A percentile compares a stretch with the other conserved stretches of the same genome.
phyloP scores from a whole-genome alignment of 2,797 vertebrate genomes.

The Sebastes nivosus region DNA sequence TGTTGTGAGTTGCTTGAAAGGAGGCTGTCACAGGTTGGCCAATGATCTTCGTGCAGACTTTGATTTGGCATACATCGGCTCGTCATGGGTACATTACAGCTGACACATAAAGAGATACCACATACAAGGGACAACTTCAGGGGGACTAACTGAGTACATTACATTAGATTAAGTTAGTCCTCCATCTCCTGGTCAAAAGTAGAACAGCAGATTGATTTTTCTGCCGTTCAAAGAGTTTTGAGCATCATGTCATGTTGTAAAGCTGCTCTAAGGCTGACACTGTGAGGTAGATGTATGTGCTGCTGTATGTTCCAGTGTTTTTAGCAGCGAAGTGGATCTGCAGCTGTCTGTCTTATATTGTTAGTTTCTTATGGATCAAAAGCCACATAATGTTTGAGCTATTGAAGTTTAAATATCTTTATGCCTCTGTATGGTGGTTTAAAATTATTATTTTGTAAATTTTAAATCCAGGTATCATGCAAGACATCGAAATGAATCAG shows the following conservation, averaged over 20 bases:
- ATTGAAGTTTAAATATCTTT: not conserved
- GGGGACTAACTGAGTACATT: not conserved
- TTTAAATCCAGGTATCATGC: not conserved
- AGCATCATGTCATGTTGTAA: not conserved
- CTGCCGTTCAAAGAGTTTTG: not conserved
- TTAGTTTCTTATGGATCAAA: not conserved
- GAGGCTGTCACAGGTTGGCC: too few species aligned
- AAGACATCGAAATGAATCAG: not conserved
- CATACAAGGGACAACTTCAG: too few species aligned
- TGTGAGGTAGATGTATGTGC: not conserved
- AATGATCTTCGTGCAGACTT: too few species aligned
- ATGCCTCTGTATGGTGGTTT: not conserved
- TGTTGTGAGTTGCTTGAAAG: too few species aligned
- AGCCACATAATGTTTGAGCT: not conserved
- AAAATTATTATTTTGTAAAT: too few species aligned
- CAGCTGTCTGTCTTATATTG: not conserved
- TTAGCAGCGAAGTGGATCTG: not conserved
- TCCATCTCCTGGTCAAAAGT: conserved; percentile 43
- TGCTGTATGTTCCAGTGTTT: not conserved
- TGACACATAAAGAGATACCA: not conserved
- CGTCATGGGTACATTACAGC: not conserved
- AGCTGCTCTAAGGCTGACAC: not conserved
- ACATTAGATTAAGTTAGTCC: conserved; percentile 5
- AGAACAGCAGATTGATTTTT: not conserved
- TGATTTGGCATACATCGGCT: not conserved